phyloP scores from a whole-genome alignment of 2,797 vertebrate species.

The Urosaurus nigricauda region DNA sequence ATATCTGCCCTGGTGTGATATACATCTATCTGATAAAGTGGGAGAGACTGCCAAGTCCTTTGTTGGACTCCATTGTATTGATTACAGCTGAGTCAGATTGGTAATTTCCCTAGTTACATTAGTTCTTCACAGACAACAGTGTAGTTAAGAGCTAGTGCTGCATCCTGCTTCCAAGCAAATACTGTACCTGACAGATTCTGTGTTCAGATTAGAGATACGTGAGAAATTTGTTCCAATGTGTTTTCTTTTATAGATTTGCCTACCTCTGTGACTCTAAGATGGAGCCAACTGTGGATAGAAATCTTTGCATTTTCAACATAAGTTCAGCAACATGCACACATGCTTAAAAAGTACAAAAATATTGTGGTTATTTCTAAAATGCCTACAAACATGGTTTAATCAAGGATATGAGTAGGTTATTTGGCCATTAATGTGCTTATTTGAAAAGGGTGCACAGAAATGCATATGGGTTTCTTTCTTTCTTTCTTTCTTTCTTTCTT shows the following conservation, averaged over 20 bases:
- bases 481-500: background rate
- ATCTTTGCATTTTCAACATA: background rate
- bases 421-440: background rate
- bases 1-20: background rate
- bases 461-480: background rate
- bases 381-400: background rate
- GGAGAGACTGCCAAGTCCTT: constrained; percentile 29
- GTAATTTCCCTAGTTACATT: constrained; percentile 48
- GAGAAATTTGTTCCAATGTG: too few species aligned
- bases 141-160: constrained; percentile 45
- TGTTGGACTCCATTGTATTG: constrained; percentile 41
- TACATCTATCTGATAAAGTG: constrained; percentile 40
- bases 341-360: background rate
- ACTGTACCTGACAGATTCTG: background rate
- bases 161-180: constrained; percentile 13
- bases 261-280: too few species aligned
- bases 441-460: background rate
- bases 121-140: constrained; percentile 52
- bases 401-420: background rate
- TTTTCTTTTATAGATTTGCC: too few species aligned
- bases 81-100: constrained; percentile 51
- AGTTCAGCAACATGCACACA: background rate
- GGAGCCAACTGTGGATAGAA: background rate
- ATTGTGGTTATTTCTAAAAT: background rate
- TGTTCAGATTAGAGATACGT: background rate